Percentiles rank a stretch among this genome's conserved stretches.
phyloP scores from a whole-genome alignment of 2,888 invertebrate species.

The Meta bourneti region DNA sequence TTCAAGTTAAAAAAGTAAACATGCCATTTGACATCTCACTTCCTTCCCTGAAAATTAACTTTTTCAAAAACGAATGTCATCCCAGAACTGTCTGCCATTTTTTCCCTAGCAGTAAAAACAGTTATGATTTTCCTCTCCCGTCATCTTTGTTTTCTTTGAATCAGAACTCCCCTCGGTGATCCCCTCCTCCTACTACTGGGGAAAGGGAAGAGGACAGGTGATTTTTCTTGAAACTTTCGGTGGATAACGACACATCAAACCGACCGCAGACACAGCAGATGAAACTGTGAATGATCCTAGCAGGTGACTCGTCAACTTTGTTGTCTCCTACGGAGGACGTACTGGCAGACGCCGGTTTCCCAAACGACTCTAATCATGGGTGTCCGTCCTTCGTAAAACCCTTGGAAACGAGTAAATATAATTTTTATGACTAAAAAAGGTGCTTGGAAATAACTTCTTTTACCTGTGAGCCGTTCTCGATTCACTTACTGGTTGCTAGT shows the following conservation, averaged over 20 bases:
- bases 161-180: background rate
- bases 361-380: too few relatives aligned
- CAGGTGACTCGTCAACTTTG: conserved; percentile 19
- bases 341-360: too few relatives aligned
- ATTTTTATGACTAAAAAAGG: too few relatives aligned
- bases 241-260: conserved; percentile 36
- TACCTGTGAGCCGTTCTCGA: too few relatives aligned
- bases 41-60: conserved; percentile 33
- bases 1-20: background rate
- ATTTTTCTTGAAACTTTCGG: conserved; percentile 4
- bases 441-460: too few relatives aligned
- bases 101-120: background rate
- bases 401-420: too few relatives aligned
- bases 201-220: conserved; percentile 34
- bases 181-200: background rate
- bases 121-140: background rate
- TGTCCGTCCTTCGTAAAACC: too few relatives aligned
- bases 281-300: conserved; percentile 29
- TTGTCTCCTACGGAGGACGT: background rate
- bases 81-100: background rate
- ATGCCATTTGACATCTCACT: conserved; percentile 1
- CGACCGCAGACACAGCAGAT: conserved; percentile 40
- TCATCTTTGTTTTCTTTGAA: conserved; percentile 7
- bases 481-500: too few relatives aligned
- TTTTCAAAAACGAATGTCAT: conserved; percentile 6